A percentile compares a stretch with the other conserved stretches of the same genome.
Conservation (phyloP, 1,140 invertebrate species). For the Thaumatotibia leucotreta region DNA sequence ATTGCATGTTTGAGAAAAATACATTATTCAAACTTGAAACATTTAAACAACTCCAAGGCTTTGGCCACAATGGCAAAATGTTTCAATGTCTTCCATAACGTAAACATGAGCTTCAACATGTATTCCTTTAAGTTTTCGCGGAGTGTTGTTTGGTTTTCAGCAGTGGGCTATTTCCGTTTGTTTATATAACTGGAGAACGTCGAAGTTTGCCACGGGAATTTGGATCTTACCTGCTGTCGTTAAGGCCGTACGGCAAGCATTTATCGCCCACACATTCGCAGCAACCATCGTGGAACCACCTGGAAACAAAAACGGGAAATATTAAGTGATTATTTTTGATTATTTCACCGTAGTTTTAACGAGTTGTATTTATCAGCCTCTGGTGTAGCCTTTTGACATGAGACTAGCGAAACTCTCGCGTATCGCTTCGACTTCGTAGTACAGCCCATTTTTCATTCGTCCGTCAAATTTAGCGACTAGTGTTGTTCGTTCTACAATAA, state of each 20-base stretch:
- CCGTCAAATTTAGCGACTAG: too few species aligned
- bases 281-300: conserved; percentile 97
- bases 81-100: too few species aligned
- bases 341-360: background rate
- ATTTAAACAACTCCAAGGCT: too few species aligned
- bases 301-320: conserved; percentile 28
- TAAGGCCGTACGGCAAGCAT: conserved; percentile 95
- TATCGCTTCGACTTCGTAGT: too few species aligned
- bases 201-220: background rate
- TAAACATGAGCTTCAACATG: too few species aligned
- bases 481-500: too few species aligned
- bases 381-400: too few species aligned
- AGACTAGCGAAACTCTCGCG: too few species aligned
- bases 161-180: conserved; percentile 2
- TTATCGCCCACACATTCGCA: conserved; percentile 94
- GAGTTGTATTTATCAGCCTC: background rate
- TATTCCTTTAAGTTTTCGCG: background rate
- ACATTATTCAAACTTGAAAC: too few species aligned
- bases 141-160: background rate
- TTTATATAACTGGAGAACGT: background rate
- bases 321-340: background rate
- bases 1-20: too few species aligned
- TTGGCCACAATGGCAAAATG: too few species aligned
- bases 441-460: too few species aligned
- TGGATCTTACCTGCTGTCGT: conserved; percentile 80